phyloP scores from a whole-genome alignment of 2,888 invertebrate genomes.

The Neoscelio sp. region DNA sequence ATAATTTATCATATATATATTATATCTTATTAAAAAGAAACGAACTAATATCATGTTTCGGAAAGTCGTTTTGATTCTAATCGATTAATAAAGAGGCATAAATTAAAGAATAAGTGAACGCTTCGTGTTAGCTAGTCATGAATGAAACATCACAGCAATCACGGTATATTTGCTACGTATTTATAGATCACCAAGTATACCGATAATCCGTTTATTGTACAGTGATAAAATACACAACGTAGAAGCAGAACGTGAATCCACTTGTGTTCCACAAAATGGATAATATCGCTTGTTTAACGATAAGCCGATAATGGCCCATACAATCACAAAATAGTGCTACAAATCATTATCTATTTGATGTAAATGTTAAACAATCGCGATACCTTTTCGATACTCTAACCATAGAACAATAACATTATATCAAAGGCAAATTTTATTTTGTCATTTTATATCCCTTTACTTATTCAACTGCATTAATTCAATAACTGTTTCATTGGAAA shows the following conservation, averaged over 20 bases:
- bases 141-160: constrained; percentile 13
- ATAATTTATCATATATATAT: background rate
- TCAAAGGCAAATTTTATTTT: no score
- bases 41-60: no score
- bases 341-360: constrained; percentile 37
- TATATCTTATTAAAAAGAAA: no score
- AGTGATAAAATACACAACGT: constrained; percentile 33
- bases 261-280: constrained; percentile 60
- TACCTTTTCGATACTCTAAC: constrained; percentile 7
- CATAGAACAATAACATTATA: background rate
- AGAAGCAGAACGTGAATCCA: constrained; percentile 38
- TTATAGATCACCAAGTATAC: constrained; percentile 46
- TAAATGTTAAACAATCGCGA: constrained; percentile 7
- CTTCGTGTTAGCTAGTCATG: background rate
- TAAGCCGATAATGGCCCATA: constrained; percentile 55
- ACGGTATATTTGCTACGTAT: constrained; percentile 34
- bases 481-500: no score
- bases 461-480: no score
- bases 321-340: constrained; percentile 8
- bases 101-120: background rate
- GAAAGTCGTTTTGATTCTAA: no score
- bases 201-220: constrained; percentile 56
- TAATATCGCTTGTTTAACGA: constrained; percentile 64
- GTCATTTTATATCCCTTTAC: no score
- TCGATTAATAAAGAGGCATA: constrained; percentile 4